Conservation (phyloP, 2,888 invertebrate species). For the Tenodera sinensis region DNA sequence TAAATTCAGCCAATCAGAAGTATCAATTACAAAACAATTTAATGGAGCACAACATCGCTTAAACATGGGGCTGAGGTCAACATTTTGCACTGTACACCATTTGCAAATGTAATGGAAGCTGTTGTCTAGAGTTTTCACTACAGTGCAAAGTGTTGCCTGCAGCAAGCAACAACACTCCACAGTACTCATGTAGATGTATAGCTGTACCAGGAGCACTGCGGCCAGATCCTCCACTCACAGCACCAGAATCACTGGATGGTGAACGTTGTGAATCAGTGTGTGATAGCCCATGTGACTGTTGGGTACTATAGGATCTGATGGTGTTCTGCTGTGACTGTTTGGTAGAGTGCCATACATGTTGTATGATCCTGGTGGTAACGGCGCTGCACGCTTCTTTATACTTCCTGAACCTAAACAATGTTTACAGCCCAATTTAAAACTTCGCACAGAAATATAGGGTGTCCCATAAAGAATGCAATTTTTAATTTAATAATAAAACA, state of each 20-base stretch:
- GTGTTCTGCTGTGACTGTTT: constrained; percentile 57
- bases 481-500: too few relatives aligned
- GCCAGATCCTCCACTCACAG: constrained; percentile 11
- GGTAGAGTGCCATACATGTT: constrained; percentile 65
- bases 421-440: too few relatives aligned
- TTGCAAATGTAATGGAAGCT: too few relatives aligned
- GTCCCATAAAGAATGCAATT: too few relatives aligned
- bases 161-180: not conserved
- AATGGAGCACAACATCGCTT: too few relatives aligned
- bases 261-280: constrained; percentile 62
- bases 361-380: constrained; percentile 61
- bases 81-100: too few relatives aligned
- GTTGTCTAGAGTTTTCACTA: too few relatives aligned
- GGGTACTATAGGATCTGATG: constrained; percentile 53
- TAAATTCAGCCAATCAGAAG: too few relatives aligned
- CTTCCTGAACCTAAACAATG: constrained; percentile 48
- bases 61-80: too few relatives aligned
- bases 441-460: too few relatives aligned
- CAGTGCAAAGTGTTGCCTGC: not conserved
- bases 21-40: too few relatives aligned
- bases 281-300: constrained; percentile 44
- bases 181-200: constrained; percentile 36
- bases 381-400: constrained; percentile 79
- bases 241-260: constrained; percentile 60
- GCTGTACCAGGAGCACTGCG: constrained; percentile 32